These are phyloP conservation scores for Sylvilagus bachmani DNA, from an alignment of 2,113 vertebrate species.

Conservation along the genomic window DNA sequence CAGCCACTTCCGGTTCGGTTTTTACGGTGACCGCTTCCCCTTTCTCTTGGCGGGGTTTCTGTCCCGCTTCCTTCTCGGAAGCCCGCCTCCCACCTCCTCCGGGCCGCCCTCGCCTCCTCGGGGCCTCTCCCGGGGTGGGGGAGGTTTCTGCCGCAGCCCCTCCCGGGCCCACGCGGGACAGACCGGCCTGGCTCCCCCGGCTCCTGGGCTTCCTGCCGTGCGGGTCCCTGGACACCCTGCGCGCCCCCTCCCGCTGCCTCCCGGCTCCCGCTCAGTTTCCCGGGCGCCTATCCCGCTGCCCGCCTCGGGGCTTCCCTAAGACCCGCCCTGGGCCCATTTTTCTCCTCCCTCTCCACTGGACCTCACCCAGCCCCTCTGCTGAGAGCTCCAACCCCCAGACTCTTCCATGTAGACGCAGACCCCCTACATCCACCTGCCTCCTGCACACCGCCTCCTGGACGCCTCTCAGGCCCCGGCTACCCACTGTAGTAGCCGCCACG, in stretches of 20 bases:
- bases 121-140: not conserved
- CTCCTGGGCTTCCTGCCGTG: not conserved
- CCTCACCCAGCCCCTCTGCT: not conserved
- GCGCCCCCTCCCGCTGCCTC: too few relatives aligned
- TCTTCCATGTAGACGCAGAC: not conserved
- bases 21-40: not conserved
- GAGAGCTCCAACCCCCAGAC: not conserved
- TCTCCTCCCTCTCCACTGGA: not conserved
- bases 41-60: not conserved
- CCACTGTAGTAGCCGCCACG: not conserved
- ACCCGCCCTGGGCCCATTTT: not conserved
- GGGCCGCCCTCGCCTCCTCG: not conserved
- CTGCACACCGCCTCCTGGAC: not conserved
- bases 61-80: not conserved
- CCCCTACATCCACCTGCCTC: not conserved
- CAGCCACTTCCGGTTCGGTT: not conserved
- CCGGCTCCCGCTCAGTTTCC: not conserved
- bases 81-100: not conserved
- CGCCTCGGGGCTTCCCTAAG: not conserved
- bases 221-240: too few relatives aligned
- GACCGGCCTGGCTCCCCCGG: too few relatives aligned
- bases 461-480: not conserved
- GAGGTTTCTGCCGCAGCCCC: too few relatives aligned
- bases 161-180: not conserved
- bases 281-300: not conserved